These are phyloP conservation scores for Trichosurus vulpecula DNA, from an alignment of 2,797 vertebrate genomes.

Conservation along the genomic window DNA sequence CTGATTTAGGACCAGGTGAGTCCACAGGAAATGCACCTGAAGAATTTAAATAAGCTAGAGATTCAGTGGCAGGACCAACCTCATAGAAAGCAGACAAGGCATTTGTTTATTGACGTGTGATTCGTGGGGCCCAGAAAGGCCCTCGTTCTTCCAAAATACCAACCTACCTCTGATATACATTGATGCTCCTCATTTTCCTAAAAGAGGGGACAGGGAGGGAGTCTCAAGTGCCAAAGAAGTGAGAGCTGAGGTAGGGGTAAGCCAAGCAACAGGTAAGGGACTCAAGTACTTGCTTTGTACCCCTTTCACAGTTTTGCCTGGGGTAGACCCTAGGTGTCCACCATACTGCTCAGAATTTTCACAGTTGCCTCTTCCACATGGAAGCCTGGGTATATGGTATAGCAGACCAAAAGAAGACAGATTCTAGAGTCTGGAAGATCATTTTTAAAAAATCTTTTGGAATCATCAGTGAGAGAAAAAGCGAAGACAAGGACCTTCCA, in stretches of 20 bases:
- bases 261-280: neutral
- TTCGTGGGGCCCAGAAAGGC: neutral
- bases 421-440: neutral
- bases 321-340: slow-evolving; percentile 15
- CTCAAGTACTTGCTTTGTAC: neutral
- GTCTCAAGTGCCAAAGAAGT: neutral
- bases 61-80: neutral
- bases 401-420: slow-evolving; percentile 17
- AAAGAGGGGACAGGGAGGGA: neutral
- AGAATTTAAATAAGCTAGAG: neutral
- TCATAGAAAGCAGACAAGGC: neutral
- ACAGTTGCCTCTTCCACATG: slow-evolving; percentile 62
- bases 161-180: neutral
- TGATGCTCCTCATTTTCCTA: neutral
- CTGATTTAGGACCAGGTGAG: neutral
- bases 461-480: slow-evolving; percentile 39
- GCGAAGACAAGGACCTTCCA: slow-evolving; percentile 20
- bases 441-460: slow-evolving; percentile 37
- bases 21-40: neutral
- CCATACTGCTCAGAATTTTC: slow-evolving; percentile 14
- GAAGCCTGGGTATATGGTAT: slow-evolving; percentile 44
- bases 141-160: neutral
- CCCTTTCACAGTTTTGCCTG: slow-evolving; percentile 9
- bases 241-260: neutral
- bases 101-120: neutral